Percentiles rank a stretch among this genome's conserved stretches.
Conservation (phyloP, 2,113 vertebrate species). For the Callorhinus ursinus region DNA sequence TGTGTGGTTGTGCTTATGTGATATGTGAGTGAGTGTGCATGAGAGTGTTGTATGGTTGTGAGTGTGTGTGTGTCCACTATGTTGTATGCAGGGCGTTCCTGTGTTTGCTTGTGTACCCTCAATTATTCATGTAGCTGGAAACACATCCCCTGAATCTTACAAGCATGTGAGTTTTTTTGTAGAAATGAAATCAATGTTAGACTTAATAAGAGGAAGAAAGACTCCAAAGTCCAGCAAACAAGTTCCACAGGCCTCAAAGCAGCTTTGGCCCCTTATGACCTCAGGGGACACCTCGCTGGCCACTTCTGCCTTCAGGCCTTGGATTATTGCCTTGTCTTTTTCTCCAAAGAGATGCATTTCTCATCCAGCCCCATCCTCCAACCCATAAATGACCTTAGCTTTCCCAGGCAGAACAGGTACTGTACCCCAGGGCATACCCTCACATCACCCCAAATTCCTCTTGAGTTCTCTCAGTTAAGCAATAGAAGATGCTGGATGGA, state of each 20-base stretch:
- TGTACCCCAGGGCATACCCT: not conserved
- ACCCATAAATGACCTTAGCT: rapidly evolving
- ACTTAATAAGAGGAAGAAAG: not conserved
- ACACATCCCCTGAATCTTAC: not conserved
- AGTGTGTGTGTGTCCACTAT: not conserved
- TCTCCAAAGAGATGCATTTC: not conserved
- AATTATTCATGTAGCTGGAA: not conserved
- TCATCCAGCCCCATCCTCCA: rapidly evolving
- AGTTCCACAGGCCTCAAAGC: no score
- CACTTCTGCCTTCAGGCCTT: rapidly evolving
- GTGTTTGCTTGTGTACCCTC: not conserved
- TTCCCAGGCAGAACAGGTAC: rapidly evolving
- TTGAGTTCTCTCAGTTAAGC: not conserved
- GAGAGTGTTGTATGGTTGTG: not conserved
- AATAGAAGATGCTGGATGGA: no score
- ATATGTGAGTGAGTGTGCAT: not conserved
- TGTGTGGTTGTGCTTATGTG: not conserved
- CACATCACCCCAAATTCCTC: not conserved
- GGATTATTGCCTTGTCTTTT: not conserved
- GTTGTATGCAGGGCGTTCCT: no score
- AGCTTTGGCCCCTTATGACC: rapidly evolving
- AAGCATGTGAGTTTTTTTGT: not conserved
- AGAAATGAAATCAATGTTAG: not conserved
- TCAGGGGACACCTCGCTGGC: rapidly evolving
- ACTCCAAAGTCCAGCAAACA: rapidly evolving